Percentiles rank a stretch among this genome's conserved stretches.
phyloP scores from a whole-genome alignment of 2,113 vertebrate genomes.

The Corvus hawaiiensis region DNA sequence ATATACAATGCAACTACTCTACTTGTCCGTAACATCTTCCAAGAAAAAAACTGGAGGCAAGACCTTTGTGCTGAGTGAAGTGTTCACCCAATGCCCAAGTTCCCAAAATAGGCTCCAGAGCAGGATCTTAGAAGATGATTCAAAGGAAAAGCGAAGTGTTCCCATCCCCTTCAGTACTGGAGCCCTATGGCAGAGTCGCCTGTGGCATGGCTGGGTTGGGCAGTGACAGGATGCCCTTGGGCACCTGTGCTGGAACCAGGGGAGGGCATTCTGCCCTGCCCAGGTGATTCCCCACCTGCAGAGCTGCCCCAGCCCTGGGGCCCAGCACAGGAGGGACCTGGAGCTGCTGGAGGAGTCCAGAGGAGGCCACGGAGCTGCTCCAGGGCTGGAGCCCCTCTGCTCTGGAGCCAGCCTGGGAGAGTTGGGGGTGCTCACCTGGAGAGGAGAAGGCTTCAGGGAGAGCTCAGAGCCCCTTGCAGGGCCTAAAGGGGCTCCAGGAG shows the following conservation, averaged over 20 bases:
- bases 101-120: not conserved
- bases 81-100: not conserved
- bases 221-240: not conserved
- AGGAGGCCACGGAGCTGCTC: rapidly evolving
- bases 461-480: not conserved
- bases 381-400: not conserved
- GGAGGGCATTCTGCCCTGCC: not conserved
- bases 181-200: not conserved
- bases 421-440: not conserved
- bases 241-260: not conserved
- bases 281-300: not conserved
- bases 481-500: not conserved
- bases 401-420: not conserved
- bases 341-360: not conserved
- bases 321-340: not conserved
- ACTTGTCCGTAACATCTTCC: not conserved
- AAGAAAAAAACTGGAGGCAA: not conserved
- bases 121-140: not conserved
- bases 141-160: not conserved
- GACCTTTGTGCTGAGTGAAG: not conserved
- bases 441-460: not conserved
- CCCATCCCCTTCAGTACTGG: not conserved
- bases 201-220: rapidly evolving
- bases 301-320: not conserved
- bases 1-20: rapidly evolving